Base-by-base conservation (phyloP, 2,113 vertebrate species). In the Monopterus albus region DNA sequence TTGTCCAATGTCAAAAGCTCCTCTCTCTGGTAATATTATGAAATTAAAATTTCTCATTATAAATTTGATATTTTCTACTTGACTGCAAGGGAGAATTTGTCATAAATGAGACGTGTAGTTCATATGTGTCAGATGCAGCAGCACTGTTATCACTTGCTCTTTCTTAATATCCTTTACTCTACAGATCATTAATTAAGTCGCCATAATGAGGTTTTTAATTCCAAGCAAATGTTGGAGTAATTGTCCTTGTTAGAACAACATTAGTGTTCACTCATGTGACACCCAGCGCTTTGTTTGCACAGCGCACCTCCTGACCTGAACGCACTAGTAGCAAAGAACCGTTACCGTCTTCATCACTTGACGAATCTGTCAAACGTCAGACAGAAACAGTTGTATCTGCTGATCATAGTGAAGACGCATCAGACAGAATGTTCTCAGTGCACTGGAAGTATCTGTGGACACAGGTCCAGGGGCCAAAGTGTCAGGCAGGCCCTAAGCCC, bases 161-260 rank as follows among this genome's bases (percentile, higher is more conserved):
- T 72, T 78, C 62, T 60, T 83, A 85, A 85, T 77, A 65, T 73
- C 50, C 40, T 82, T 74, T 81, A 84, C 75, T 86, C 84, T 86
- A 63, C 77, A 86, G 10, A 53, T 66, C 79, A 87, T 87, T 85
- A 81, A 77, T 81, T 58, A 78, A 68, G 82, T 58, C 56, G 71
- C 64, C 25, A 2, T 75, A 82, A 85, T 87, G 67, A 83, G 74
- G 39, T 74, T 78, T 88, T 76, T 79, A 85, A 79, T 81, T 85
- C 61, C 71, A 49, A 68, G 45, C 64, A 25, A 75, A 81, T 72
- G 67, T 83, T 61, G 64, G 74, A 67, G 63, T 85, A 84, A 84
- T 69, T 74, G 82, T 82, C 72, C 73, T 82, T 82, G 75, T 67
- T 78, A 45, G 49, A 77, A 73, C 68, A 77, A 65, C 72, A 50